These are phyloP conservation scores for Pantherophis guttatus DNA, from an alignment of 2,113 vertebrate species.

Conservation along the genomic window DNA sequence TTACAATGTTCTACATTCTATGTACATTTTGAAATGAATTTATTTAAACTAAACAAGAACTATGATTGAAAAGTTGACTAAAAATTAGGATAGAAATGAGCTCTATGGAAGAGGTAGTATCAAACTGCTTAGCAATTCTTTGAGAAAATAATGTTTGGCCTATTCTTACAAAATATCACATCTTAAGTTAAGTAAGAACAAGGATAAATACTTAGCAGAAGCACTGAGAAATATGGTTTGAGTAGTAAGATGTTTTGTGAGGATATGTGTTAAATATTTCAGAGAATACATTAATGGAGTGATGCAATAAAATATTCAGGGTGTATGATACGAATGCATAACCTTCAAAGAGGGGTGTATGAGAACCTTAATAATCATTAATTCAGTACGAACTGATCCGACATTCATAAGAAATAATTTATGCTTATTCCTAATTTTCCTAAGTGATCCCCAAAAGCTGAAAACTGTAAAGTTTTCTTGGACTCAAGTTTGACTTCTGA, in stretches of 20 bases:
- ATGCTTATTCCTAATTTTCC: background rate
- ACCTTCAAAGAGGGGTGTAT: background rate
- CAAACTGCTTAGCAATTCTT: background rate
- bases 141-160: background rate
- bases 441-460: background rate
- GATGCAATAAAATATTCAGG: background rate
- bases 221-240: background rate
- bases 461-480: background rate
- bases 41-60: background rate
- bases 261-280: background rate
- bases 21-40: background rate
- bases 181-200: background rate
- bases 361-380: background rate
- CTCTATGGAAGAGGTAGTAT: accelerated
- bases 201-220: accelerated
- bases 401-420: background rate
- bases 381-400: background rate
- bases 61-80: background rate
- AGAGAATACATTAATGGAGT: background rate
- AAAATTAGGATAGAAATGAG: background rate
- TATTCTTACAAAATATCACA: background rate
- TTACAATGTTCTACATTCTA: conserved; percentile 13
- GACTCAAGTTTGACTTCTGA: background rate
- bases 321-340: background rate
- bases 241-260: background rate